These are phyloP conservation scores for Euplexia lucipara DNA, from an alignment of 2,888 invertebrate genomes.

Conservation along the genomic window DNA sequence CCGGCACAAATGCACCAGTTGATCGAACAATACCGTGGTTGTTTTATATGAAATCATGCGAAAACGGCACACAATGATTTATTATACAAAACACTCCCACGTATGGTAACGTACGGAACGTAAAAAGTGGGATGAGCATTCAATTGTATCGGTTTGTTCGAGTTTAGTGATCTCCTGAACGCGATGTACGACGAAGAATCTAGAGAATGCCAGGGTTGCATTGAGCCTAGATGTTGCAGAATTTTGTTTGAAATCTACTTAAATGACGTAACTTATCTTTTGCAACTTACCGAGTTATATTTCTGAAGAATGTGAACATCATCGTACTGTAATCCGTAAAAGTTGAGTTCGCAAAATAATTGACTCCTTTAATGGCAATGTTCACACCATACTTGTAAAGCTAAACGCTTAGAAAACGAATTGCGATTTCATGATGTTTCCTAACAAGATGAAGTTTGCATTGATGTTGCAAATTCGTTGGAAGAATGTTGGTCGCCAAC, in stretches of 20 bases:
- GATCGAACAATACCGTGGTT: constrained; percentile 74
- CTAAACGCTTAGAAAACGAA: constrained; percentile 6
- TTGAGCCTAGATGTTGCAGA: constrained; percentile 20
- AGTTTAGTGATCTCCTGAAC: constrained; percentile 69
- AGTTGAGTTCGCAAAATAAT: constrained; percentile 28
- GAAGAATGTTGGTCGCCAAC: constrained; percentile 43
- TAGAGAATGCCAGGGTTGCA: constrained; percentile 56
- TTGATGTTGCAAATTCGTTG: constrained; percentile 19
- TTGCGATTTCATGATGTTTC: constrained; percentile 20
- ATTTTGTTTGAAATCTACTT: constrained; percentile 34
- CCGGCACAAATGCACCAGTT: constrained; percentile 70
- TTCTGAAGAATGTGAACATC: constrained; percentile 20
- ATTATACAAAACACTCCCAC: constrained; percentile 73
- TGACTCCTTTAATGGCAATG: constrained; percentile 3
- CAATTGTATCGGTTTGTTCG: constrained; percentile 77
- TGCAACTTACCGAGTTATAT: constrained; percentile 15
- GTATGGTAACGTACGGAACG: constrained; percentile 68
- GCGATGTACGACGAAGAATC: constrained; percentile 59
- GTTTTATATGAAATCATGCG: constrained; percentile 81
- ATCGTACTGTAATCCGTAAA: constrained; percentile 1
- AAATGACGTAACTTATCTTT: constrained; percentile 27
- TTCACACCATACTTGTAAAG: constrained; percentile 16
- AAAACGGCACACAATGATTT: constrained; percentile 77
- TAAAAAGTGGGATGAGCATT: constrained; percentile 77
- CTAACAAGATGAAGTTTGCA: constrained; percentile 9